Evolutionary conservation across 92 coral and sea anemone species (phyloP).

Genomic region (Metridium senile): DNA sequence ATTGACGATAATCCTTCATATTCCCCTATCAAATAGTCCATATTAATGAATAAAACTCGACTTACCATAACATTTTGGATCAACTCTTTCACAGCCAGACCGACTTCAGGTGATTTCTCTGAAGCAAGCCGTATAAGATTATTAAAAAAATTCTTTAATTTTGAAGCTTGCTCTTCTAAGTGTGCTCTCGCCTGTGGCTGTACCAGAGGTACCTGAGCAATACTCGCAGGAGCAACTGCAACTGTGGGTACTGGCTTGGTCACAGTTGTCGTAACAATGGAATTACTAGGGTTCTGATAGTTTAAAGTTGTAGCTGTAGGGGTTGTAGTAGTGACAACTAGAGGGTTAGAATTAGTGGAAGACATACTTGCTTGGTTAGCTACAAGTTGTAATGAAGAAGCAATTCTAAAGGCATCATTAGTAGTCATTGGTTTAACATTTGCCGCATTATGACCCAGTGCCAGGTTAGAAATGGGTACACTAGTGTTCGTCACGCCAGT

Average conservation of each 20-base stretch:
- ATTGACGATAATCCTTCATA: no score
- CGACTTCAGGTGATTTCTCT: constrained; percentile 94
- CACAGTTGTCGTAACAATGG: constrained; percentile 10
- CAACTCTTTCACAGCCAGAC: constrained; percentile 88
- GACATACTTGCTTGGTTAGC: constrained; percentile 23
- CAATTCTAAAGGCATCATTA: constrained; percentile 38
- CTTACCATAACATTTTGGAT: constrained; percentile 97
- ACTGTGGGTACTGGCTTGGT: constrained; percentile 1
- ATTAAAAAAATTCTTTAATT: constrained; percentile 82
- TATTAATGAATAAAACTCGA: no score
- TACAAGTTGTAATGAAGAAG: constrained; percentile 32
- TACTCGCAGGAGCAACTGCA: constrained; percentile 10
- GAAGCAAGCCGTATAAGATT: constrained; percentile 92
- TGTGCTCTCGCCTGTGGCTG: constrained; percentile 66
- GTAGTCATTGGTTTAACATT: constrained; percentile 38
- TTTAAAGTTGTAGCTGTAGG: constrained; percentile 19
- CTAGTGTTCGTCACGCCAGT: constrained; percentile 42
- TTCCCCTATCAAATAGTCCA: no score
- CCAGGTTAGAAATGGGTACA: constrained; percentile 42
- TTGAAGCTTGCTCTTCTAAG: constrained; percentile 88
- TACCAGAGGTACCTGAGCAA: constrained; percentile 49
- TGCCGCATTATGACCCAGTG: constrained; percentile 35
- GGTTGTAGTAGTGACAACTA: constrained; percentile 4
- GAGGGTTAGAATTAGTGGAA: constrained; percentile 7
- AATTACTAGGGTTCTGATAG: constrained; percentile 21